Percentiles rank a stretch among this genome's conserved stretches.
Evolutionary conservation across 2,888 invertebrate genomes (phyloP).

Genomic region (Diadegma fenestrale): DNA sequence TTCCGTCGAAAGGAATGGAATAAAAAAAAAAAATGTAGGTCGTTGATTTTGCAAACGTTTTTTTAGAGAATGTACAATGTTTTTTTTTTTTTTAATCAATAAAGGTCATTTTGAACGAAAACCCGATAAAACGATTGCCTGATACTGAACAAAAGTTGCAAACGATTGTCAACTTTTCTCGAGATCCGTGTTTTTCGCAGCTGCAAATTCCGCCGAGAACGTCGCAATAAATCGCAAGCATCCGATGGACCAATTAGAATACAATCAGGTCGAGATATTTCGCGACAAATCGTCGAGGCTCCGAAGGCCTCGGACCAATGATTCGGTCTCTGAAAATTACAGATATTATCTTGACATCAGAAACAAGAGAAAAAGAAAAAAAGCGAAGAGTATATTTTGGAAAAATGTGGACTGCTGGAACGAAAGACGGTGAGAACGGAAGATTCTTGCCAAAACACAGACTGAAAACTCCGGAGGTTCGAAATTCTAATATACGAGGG

Average conservation of each 20-base stretch:
- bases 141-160: not conserved
- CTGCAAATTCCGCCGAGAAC: not conserved
- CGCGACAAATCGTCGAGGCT: not conserved
- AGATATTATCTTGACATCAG: constrained; percentile 4
- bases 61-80: too few relatives aligned
- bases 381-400: not conserved
- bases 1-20: not conserved
- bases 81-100: not conserved
- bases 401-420: constrained; percentile 28
- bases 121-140: not conserved
- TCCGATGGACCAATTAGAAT: not conserved
- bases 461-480: constrained; percentile 79
- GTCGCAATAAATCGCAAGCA: not conserved
- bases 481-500: constrained; percentile 79
- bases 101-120: not conserved
- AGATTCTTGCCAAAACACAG: constrained; percentile 75
- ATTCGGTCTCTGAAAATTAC: not conserved
- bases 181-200: too few relatives aligned
- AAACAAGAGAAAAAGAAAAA: not conserved
- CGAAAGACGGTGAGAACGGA: constrained; percentile 17
- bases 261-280: constrained; percentile 1
- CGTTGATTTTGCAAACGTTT: not conserved
- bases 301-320: not conserved
- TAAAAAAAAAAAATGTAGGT: not conserved
- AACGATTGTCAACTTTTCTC: too few relatives aligned